Evolutionary conservation across 2,888 invertebrate species (phyloP), one percentile per base, ranked within the genome.

Genomic region (Buathra laborator): DNA sequence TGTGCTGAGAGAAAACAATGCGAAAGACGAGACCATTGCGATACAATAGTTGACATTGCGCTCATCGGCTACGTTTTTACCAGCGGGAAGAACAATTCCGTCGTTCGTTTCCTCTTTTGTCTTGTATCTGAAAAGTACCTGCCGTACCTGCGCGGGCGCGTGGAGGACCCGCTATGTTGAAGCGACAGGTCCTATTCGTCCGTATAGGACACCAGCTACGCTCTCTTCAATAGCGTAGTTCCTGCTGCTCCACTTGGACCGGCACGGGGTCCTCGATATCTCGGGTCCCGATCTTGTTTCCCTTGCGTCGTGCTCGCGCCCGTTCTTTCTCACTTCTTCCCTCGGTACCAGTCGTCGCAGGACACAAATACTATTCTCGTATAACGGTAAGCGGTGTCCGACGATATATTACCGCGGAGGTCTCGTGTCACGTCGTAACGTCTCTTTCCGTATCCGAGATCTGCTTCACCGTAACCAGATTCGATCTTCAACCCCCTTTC

Each of bases 391-490:
- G 76, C 81, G 66, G 86, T 87, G 89, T 90, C 90, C 87, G 87
- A 87, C 86, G 87, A 91, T 91, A 91, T 91, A 91, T 91, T 90
- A 90, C 83, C 82, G 78, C 89, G 77, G 86, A 81, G 87, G 78
- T 56, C 70, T 70, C 84, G 84, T 75, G 84, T 83, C 76, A 83
- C 82, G 81, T 85, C 81, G 86, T 90, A 88, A 91, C 88, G 86
- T 90, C 91, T 91, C 91, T 90, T 89, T 91, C 88, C 88, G 88
- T 87, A 84, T 86, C 89, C 74, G 72, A 86, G 88, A 89, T 90
- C 86, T 84, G 66, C 53, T 68, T 82, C 80, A 62, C 44, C 78
- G 78, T 82, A 79, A 59, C 72, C 72, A 80, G 85, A 85, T 85
- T 83, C 68, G 79, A 85, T 85, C 85, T 85, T 80, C 83, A 76